Percentiles rank a stretch among this genome's conserved stretches.
These are phyloP conservation scores for Tachycineta bicolor DNA, from an alignment of 2,113 vertebrate species.

Conservation along the genomic window DNA sequence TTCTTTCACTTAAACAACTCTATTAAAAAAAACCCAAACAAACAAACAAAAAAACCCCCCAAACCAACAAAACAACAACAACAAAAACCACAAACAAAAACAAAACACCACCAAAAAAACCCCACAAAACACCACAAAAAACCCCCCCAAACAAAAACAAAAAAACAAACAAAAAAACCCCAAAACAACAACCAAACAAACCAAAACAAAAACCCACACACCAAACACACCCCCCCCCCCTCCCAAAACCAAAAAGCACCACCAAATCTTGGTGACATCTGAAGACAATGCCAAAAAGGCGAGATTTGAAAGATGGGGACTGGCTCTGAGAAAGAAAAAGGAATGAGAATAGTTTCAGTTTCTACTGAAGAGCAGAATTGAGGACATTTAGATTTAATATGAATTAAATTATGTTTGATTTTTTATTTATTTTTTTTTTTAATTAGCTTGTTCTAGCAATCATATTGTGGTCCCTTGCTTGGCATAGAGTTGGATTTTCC, in stretches of 20 bases:
- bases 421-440: neutral
- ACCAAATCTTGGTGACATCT: neutral
- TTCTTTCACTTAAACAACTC: neutral
- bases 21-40: neutral
- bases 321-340: neutral
- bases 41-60: neutral
- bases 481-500: neutral
- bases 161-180: no score
- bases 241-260: neutral
- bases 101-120: neutral
- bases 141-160: no score
- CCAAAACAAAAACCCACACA: no score
- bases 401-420: neutral
- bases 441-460: neutral
- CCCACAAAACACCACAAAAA: no score
- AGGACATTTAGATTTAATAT: neutral
- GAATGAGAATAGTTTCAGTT: rapidly evolving
- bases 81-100: no score
- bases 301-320: neutral
- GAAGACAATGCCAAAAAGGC: neutral
- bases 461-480: neutral
- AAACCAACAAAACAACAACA: no score
- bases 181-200: no score
- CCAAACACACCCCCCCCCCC: no score
- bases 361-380: neutral